Conservation (phyloP, 2,113 vertebrate species). For the Pollachius pollachius region DNA sequence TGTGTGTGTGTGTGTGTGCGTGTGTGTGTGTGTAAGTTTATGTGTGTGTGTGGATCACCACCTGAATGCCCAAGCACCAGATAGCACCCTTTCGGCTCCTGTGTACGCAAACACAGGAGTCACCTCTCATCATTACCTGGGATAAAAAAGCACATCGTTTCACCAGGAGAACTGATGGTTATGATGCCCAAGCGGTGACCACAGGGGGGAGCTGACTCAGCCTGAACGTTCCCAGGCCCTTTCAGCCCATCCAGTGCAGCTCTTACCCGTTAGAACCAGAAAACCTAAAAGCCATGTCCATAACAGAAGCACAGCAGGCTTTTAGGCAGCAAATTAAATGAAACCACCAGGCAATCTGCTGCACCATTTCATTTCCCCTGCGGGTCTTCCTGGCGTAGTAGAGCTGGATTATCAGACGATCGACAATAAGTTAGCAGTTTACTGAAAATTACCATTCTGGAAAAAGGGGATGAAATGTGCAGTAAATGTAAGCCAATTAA, state of each 20-base stretch:
- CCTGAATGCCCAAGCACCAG: constrained; percentile 25
- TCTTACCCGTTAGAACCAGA: neutral
- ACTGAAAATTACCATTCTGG: too few species aligned
- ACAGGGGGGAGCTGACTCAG: too few species aligned
- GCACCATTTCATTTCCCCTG: constrained; percentile 4
- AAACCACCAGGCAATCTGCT: constrained; percentile 25
- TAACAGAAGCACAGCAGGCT: constrained; percentile 4
- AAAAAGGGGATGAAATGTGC: too few species aligned
- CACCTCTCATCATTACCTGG: constrained; percentile 13
- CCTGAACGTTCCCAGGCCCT: too few species aligned
- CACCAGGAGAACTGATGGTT: neutral
- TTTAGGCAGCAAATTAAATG: neutral
- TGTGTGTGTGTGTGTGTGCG: neutral
- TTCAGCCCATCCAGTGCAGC: too few species aligned
- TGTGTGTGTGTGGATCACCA: constrained; percentile 6
- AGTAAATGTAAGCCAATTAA: too few species aligned
- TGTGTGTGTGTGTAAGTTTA: constrained; percentile 27
- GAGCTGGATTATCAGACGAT: too few species aligned
- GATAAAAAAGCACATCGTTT: constrained; percentile 29
- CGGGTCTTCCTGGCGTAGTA: too few species aligned
- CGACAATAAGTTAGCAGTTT: too few species aligned
- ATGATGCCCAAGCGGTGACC: too few species aligned
- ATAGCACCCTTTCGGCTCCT: neutral
- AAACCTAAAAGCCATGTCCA: constrained; percentile 10
- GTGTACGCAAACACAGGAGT: constrained; percentile 29